These are phyloP conservation scores for Etheostoma perlongum DNA, from an alignment of 2,797 vertebrate genomes.

Conservation along the genomic window DNA sequence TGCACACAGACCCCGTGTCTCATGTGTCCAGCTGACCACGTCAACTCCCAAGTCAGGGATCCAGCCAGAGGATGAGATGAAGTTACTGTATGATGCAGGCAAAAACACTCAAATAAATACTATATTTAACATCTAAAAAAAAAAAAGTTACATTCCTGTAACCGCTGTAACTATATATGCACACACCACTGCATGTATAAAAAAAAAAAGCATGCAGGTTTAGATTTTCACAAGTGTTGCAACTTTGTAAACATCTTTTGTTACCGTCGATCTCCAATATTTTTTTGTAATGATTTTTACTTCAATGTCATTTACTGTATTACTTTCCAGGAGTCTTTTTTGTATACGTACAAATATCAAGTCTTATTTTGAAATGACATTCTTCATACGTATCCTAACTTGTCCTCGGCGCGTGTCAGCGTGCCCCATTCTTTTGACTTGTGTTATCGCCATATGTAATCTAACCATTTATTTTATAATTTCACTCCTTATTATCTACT, in stretches of 20 bases:
- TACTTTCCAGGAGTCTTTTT: constrained; percentile 28
- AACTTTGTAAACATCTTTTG: constrained; percentile 44
- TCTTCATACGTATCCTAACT: constrained; percentile 6
- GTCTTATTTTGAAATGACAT: constrained; percentile 38
- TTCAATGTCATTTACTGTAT: constrained; percentile 45
- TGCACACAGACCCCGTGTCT: constrained; percentile 59
- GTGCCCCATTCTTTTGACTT: constrained; percentile 26
- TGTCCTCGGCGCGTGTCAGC: constrained; percentile 17
- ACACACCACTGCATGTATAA: constrained; percentile 11
- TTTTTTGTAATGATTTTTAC: constrained; percentile 56
- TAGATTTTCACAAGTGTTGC: constrained; percentile 37
- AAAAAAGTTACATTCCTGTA: constrained; percentile 26
- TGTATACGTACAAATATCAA: constrained; percentile 3
- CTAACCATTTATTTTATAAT: constrained; percentile 52
- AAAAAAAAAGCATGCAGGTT: not conserved
- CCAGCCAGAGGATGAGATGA: constrained; percentile 25
- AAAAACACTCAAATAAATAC: too few species aligned
- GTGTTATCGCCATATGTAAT: constrained; percentile 43
- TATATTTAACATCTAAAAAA: not conserved
- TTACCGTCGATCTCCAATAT: constrained; percentile 50
- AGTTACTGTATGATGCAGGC: constrained; percentile 1
- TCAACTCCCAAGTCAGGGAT: constrained; percentile 57
- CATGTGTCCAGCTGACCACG: constrained; percentile 72
- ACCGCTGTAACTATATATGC: constrained; percentile 27
- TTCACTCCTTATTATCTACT: constrained; percentile 46